Evolutionary conservation across 2,797 vertebrate genomes (phyloP).

Genomic region (Thripadectes ignobilis): DNA sequence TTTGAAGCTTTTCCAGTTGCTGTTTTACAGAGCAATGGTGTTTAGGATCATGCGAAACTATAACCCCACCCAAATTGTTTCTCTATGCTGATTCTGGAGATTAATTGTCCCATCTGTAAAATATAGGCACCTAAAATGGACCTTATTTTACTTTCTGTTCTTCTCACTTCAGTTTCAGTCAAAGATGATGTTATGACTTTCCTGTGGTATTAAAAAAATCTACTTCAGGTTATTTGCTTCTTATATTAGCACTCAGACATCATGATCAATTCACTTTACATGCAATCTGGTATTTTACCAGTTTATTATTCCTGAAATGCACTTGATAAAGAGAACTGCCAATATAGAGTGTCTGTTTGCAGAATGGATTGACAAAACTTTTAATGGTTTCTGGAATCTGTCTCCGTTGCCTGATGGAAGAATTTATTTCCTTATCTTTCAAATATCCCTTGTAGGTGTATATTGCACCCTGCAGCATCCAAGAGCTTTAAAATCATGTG

Average conservation of each 20-base stretch:
- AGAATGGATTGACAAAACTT: constrained; percentile 7
- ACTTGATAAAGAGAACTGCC: constrained; percentile 6
- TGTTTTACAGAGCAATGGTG: neutral
- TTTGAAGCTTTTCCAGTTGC: neutral
- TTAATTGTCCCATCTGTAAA: neutral
- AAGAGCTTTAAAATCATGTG: neutral
- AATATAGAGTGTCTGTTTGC: neutral
- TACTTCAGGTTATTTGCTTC: neutral
- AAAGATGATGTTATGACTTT: neutral
- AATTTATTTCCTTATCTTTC: constrained; percentile 24
- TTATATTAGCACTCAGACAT: neutral
- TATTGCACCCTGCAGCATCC: neutral
- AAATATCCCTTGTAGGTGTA: neutral
- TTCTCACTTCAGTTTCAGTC: neutral
- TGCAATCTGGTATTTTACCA: neutral
- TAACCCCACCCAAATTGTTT: neutral
- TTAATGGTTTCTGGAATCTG: neutral
- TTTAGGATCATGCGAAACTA: neutral
- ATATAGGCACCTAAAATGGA: neutral
- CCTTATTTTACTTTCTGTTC: neutral
- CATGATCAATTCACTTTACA: constrained; percentile 30
- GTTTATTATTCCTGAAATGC: constrained; percentile 35
- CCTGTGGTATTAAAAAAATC: neutral
- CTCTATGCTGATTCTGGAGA: neutral
- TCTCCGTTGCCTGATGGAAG: neutral